Evolutionary conservation across 2,888 invertebrate genomes (phyloP), one percentile per base, ranked within the genome.

Genomic region (Eilema griseolum): DNA sequence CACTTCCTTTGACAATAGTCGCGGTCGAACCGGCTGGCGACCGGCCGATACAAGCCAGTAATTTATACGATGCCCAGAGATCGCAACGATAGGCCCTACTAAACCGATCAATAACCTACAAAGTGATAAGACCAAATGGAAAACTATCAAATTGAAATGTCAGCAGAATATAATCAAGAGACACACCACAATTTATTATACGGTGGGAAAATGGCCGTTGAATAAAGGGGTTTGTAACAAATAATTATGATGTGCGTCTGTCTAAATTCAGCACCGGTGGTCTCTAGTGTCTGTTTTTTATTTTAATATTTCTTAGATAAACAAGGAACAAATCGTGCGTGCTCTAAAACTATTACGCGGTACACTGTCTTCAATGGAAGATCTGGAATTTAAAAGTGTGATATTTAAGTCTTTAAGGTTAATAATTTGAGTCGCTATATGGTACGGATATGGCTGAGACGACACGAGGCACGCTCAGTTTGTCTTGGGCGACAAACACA

Each of bases 1-100:
- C 92, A 92, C 92, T 92, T 92, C 92, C 93, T 93, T 91, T 92
- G 93, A 93, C 94, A 94, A 93, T 91, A 86, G 88, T 87, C 83
- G 80, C 78, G 79, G 85, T 83, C 76, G 78, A 81, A 82, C 76
- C 71, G 70, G 67, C 78, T 75, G 52, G 74, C 79, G 81, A 79
- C 79, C 83, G 82, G 82, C 85, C 85, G 77, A 78, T 79, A 80
- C 81, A 67, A 71, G 66, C 78, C 64, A 83, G 86, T 89, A 90
- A 93, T 91, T 93, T 93, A 93, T 93, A 88, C 87, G 84, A 85
- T 77, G 87, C 81, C 79, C 79, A 76, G 80, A 92, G 92, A 93
- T 93, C 88, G 88, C 88, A 86, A 88, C 87, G 93, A 93, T 94
- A 93, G 81, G 86, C 84, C 81, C 81, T 82, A 83, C 87, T 89